phyloP scores from a whole-genome alignment of 30 jellyfish, hydroid and myxozoan species.

The Aurelia aurita region DNA sequence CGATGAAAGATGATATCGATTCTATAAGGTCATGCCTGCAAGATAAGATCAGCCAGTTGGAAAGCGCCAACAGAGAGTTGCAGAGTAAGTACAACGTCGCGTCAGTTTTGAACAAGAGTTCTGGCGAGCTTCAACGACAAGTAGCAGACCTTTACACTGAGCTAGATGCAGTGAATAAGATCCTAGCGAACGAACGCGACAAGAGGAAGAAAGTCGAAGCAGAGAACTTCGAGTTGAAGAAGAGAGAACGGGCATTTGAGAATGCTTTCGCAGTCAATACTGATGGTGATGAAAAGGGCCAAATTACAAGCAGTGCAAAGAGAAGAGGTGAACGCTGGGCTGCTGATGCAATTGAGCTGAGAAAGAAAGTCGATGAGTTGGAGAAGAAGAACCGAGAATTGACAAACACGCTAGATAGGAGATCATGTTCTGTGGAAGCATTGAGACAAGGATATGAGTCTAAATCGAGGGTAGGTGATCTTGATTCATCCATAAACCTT shows the following conservation, averaged over 20 bases:
- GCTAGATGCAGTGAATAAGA: conserved; percentile 55
- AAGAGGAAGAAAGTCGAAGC: conserved; percentile 46
- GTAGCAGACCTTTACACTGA: conserved; percentile 59
- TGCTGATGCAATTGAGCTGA: conserved; percentile 55
- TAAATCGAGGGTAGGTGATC: conserved; percentile 34
- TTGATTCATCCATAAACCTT: not conserved
- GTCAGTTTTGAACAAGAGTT: not conserved
- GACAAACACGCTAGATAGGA: conserved; percentile 48
- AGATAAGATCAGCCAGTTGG: conserved; percentile 34
- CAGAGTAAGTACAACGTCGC: conserved; percentile 21
- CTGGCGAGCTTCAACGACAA: conserved; percentile 25
- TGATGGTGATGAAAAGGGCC: conserved; percentile 40
- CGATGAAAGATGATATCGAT: conserved; percentile 59
- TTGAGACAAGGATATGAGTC: conserved; percentile 54
- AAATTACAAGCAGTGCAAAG: conserved; percentile 32
- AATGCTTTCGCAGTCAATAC: conserved; percentile 3
- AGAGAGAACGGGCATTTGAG: conserved; percentile 46
- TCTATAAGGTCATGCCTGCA: conserved; percentile 36
- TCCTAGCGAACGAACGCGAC: conserved; percentile 49
- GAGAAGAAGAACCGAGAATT: conserved; percentile 80
- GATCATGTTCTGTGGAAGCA: conserved; percentile 46
- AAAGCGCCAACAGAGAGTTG: conserved; percentile 19
- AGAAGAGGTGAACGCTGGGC: conserved; percentile 76
- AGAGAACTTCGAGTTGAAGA: conserved; percentile 51
- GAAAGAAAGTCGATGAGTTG: conserved; percentile 61